phyloP scores from a whole-genome alignment of 2,113 vertebrate genomes.

The Pedetes capensis region DNA sequence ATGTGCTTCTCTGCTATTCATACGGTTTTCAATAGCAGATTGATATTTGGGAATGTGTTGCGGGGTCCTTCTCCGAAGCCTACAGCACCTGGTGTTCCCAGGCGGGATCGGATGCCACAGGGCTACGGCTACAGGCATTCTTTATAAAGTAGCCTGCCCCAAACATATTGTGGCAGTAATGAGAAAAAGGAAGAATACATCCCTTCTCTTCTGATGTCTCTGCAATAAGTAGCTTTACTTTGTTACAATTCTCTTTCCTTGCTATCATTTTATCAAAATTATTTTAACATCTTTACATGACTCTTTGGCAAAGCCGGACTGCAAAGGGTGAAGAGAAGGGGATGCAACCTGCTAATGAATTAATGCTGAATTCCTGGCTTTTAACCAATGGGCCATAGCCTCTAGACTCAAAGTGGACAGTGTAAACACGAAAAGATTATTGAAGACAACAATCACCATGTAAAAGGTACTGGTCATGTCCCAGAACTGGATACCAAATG shows the following conservation, averaged over 20 bases:
- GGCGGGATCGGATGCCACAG: no score
- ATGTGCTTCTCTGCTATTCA: no score
- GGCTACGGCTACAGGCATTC: no score
- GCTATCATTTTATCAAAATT: not conserved
- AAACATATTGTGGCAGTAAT: not conserved
- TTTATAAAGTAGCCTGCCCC: not conserved
- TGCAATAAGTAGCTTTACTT: not conserved
- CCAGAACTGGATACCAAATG: not conserved
- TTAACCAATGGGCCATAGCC: not conserved
- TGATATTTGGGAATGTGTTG: no score
- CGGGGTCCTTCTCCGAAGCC: no score
- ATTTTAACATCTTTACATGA: not conserved
- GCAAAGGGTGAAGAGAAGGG: not conserved
- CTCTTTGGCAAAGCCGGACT: not conserved
- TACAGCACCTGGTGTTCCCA: no score
- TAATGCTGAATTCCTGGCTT: not conserved
- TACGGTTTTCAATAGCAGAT: no score
- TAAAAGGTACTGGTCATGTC: not conserved
- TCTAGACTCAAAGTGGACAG: not conserved
- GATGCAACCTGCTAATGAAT: not conserved
- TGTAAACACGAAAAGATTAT: not conserved
- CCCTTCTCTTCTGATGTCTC: not conserved
- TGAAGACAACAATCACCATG: not conserved
- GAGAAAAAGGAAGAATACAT: not conserved
- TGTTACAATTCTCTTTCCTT: not conserved